Evolutionary conservation across 2,113 vertebrate species (phyloP).

Genomic region (Anoplopoma fimbria): DNA sequence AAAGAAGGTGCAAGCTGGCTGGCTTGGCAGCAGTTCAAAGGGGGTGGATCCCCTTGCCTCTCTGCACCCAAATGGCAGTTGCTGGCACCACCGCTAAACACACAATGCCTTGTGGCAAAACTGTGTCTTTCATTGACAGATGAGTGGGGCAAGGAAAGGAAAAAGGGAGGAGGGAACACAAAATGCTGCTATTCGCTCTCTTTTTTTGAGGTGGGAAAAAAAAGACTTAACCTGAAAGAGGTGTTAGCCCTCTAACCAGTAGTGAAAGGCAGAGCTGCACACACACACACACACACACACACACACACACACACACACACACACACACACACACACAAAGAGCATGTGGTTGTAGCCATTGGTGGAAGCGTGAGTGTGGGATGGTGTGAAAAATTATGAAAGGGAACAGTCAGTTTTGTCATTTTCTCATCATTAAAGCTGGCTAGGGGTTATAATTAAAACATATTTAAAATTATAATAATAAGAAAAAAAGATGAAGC

Average conservation of each 20-base stretch:
- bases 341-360: constrained; percentile 40
- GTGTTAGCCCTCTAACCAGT: constrained; percentile 71
- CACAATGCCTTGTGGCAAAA: constrained; percentile 86
- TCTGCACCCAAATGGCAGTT: constrained; percentile 84
- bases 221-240: constrained; percentile 76
- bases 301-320: constrained; percentile 31
- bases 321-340: constrained; percentile 51
- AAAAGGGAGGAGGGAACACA: constrained; percentile 68
- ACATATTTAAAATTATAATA: constrained; percentile 15
- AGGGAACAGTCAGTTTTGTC: constrained; percentile 47
- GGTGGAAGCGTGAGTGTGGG: constrained; percentile 36
- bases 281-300: constrained; percentile 35
- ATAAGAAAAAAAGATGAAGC: background rate
- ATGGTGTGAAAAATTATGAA: constrained; percentile 61
- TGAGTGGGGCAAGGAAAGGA: constrained; percentile 70
- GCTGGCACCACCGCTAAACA: constrained; percentile 85
- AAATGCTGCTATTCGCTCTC: constrained; percentile 69
- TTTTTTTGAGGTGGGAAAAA: constrained; percentile 49
- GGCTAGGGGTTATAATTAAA: constrained; percentile 7
- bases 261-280: constrained; percentile 59
- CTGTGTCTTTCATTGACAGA: constrained; percentile 81
- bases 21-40: constrained; percentile 86
- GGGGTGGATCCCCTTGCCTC: constrained; percentile 82
- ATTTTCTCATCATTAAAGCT: constrained; percentile 41
- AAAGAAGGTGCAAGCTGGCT: constrained; percentile 82